Percentiles rank a stretch among this genome's conserved stretches.
phyloP scores from a whole-genome alignment of 2,113 vertebrate genomes.

The Brachypodius melanocephalos region DNA sequence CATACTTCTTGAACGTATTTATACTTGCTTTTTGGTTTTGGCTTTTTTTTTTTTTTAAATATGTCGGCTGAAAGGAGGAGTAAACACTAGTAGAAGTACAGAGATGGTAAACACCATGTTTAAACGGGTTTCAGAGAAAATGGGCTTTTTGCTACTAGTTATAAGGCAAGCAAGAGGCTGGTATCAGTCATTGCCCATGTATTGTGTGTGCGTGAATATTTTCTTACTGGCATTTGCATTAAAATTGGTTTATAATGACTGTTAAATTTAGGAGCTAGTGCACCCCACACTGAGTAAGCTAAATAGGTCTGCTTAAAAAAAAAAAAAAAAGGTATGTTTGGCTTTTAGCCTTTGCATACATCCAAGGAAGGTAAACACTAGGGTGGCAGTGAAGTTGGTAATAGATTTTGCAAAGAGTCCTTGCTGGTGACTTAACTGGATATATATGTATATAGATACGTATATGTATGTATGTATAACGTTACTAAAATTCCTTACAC shows the following conservation, averaged over 20 bases:
- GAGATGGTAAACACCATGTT: neutral
- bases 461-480: neutral
- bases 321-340: neutral
- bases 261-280: neutral
- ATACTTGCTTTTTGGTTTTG: neutral
- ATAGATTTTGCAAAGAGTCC: neutral
- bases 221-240: constrained; percentile 5
- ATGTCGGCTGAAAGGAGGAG: constrained; percentile 24
- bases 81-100: constrained; percentile 14
- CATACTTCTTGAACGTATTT: constrained; percentile 46
- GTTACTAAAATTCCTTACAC: neutral
- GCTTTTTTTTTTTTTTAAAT: neutral
- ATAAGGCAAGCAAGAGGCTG: neutral
- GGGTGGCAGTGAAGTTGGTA: constrained; percentile 27
- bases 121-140: constrained; percentile 31
- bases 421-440: neutral
- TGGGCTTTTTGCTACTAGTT: neutral
- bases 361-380: neutral
- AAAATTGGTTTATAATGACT: neutral
- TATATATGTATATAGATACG: neutral
- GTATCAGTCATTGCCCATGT: neutral
- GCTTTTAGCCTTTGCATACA: neutral
- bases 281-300: neutral
- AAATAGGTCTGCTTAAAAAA: neutral
- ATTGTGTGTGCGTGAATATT: neutral